Percentiles rank a stretch among this genome's conserved stretches.
Conservation (phyloP, 2,888 invertebrate species). For the Xylota segnis region DNA sequence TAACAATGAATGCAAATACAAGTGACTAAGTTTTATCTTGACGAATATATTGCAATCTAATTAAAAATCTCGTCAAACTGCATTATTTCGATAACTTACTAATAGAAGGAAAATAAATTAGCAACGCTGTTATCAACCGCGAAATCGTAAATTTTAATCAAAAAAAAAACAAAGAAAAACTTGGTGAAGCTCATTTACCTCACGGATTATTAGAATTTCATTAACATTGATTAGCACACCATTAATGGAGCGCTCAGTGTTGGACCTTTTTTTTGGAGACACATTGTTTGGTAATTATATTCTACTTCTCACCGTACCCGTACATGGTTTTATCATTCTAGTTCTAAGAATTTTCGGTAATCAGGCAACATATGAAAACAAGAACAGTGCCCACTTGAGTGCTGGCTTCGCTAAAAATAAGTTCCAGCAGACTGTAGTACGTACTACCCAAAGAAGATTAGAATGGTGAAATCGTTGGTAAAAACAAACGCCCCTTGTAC, state of each 20-base stretch:
- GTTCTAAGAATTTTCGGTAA: neutral
- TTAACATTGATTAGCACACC: conserved; percentile 8
- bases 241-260: neutral
- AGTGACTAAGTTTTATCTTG: too few species aligned
- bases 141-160: neutral
- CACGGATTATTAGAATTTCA: neutral
- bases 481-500: too few species aligned
- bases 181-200: neutral
- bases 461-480: neutral
- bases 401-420: neutral
- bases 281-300: neutral
- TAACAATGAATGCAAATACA: too few species aligned
- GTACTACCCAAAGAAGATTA: neutral
- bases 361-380: too few species aligned
- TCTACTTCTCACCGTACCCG: neutral
- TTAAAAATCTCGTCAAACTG: neutral
- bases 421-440: too few species aligned
- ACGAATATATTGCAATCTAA: neutral
- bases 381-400: too few species aligned
- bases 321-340: neutral
- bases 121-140: neutral
- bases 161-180: too few species aligned
- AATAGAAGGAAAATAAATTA: neutral
- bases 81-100: neutral
- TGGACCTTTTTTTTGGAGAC: too few species aligned